Conservation (phyloP, 2,888 invertebrate genomes). For the Sphinx pinastri region DNA sequence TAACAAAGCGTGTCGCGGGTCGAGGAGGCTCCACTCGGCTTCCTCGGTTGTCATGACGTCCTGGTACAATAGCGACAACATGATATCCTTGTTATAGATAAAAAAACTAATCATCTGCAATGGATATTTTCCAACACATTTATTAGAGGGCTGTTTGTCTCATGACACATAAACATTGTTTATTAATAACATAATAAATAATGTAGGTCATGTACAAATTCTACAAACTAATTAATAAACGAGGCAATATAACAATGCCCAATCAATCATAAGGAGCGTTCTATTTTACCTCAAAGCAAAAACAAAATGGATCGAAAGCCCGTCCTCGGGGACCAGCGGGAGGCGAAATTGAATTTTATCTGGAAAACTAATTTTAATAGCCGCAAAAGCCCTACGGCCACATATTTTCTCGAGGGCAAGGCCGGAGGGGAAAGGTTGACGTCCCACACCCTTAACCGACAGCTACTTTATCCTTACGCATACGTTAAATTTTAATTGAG, state of each 20-base stretch:
- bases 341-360: slow-evolving; percentile 59
- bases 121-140: too few species aligned
- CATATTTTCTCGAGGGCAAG: slow-evolving; percentile 36
- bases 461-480: slow-evolving; percentile 11
- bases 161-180: too few species aligned
- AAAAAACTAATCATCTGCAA: not conserved
- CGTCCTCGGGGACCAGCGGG: slow-evolving; percentile 44
- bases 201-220: not conserved
- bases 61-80: slow-evolving; percentile 41
- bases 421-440: not conserved
- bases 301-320: slow-evolving; percentile 39
- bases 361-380: slow-evolving; percentile 47
- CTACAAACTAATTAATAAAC: not conserved
- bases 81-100: slow-evolving; percentile 11
- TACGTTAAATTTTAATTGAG: slow-evolving; percentile 7
- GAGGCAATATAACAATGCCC: slow-evolving; percentile 32
- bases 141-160: too few species aligned
- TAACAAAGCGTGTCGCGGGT: slow-evolving; percentile 55
- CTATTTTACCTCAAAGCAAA: slow-evolving; percentile 35
- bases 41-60: slow-evolving; percentile 48
- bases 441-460: slow-evolving; percentile 7
- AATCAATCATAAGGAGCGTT: slow-evolving; percentile 29
- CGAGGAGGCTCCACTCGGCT: slow-evolving; percentile 45
- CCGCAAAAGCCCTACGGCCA: slow-evolving; percentile 38
- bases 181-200: not conserved